These are phyloP conservation scores for Erebia ligea DNA, from an alignment of 2,888 invertebrate genomes.

Conservation along the genomic window DNA sequence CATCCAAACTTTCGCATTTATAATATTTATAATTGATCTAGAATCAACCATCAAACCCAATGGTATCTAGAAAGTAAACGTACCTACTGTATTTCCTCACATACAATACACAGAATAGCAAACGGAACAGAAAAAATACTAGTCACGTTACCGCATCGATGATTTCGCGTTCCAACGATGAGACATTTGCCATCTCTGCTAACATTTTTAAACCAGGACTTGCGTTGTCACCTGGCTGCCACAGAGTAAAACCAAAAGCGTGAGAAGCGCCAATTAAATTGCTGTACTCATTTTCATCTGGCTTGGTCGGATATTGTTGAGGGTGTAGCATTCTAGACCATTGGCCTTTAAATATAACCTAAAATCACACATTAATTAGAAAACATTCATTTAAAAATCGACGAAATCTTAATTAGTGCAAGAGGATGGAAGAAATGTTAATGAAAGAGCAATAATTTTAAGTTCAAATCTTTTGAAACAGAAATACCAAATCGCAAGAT, in stretches of 20 bases:
- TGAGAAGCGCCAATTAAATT: slow-evolving; percentile 75
- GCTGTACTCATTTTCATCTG: slow-evolving; percentile 71
- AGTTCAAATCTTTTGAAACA: too few relatives aligned
- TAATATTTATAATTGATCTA: too few relatives aligned
- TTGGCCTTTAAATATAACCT: slow-evolving; percentile 70
- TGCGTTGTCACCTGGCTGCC: slow-evolving; percentile 61
- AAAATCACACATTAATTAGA: slow-evolving; percentile 18
- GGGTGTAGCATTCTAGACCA: slow-evolving; percentile 75
- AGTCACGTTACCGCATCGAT: slow-evolving; percentile 53
- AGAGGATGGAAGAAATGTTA: too few relatives aligned
- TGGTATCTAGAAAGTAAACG: too few relatives aligned
- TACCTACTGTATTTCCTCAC: too few relatives aligned
- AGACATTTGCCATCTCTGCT: slow-evolving; percentile 58
- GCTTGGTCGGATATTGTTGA: slow-evolving; percentile 66
- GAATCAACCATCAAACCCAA: too few relatives aligned
- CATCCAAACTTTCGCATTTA: too few relatives aligned
- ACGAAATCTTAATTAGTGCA: background rate
- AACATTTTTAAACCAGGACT: slow-evolving; percentile 56
- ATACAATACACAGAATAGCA: too few relatives aligned
- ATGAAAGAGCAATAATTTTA: too few relatives aligned
- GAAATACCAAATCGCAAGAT: too few relatives aligned
- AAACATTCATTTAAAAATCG: too few relatives aligned
- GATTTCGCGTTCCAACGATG: slow-evolving; percentile 61
- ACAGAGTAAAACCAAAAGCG: slow-evolving; percentile 55
- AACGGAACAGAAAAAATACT: too few relatives aligned